A percentile compares a stretch with the other conserved stretches of the same genome.
These are phyloP conservation scores for Macrobrachium nipponense DNA, from an alignment of 1,140 invertebrate species.

Conservation along the genomic window DNA sequence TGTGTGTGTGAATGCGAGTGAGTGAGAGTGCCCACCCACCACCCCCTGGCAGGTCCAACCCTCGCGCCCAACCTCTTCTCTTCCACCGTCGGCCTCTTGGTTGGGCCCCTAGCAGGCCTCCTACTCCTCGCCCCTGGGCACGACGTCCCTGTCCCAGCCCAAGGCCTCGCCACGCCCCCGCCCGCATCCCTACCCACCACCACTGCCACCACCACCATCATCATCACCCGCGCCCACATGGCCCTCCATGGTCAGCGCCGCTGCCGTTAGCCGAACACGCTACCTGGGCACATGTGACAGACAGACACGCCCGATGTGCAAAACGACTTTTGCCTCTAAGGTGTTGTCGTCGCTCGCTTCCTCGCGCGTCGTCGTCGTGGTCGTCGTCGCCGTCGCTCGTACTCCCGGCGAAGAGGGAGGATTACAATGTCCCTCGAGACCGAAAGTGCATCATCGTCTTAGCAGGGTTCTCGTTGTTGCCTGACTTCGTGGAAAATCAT, in stretches of 20 bases:
- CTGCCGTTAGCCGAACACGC: background rate
- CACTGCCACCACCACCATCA: background rate
- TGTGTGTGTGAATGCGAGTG: background rate
- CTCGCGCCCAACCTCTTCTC: constrained; percentile 16
- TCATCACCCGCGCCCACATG: constrained; percentile 43
- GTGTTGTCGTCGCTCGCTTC: too few species aligned
- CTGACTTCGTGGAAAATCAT: too few species aligned
- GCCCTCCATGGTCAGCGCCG: constrained; percentile 22
- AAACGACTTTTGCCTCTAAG: too few species aligned
- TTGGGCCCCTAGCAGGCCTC: constrained; percentile 34
- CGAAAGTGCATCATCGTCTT: too few species aligned
- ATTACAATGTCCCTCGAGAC: too few species aligned
- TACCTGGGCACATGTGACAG: too few species aligned
- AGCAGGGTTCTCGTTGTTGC: too few species aligned
- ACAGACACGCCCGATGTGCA: too few species aligned
- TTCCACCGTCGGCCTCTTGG: constrained; percentile 17
- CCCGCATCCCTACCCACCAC: background rate
- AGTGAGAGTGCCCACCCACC: too few species aligned
- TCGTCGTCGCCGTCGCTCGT: too few species aligned
- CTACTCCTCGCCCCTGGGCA: constrained; percentile 25
- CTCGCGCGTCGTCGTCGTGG: too few species aligned
- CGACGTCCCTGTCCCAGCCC: constrained; percentile 28
- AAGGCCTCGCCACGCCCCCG: constrained; percentile 27
- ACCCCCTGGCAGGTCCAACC: constrained; percentile 39
- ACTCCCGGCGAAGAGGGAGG: too few species aligned